These are phyloP conservation scores for Euphonia xanthogaster DNA, from an alignment of 2,797 vertebrate species.

Conservation along the genomic window DNA sequence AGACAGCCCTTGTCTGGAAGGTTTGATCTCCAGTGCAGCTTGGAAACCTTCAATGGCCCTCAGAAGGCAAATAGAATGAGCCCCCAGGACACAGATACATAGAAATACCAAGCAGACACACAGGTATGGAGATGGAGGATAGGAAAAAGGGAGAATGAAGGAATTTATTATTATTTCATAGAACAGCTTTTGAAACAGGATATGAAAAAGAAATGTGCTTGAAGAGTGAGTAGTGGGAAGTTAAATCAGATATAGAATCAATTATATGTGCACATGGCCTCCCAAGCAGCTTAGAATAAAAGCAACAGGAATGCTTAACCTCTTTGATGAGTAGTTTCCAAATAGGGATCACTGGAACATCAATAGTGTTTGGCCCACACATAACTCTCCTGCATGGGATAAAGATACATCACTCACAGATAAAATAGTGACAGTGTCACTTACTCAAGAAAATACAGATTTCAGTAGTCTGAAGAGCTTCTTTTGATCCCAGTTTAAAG, in stretches of 20 bases:
- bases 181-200: not conserved
- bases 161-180: not conserved
- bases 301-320: conserved; percentile 57
- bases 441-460: not conserved
- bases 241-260: not conserved
- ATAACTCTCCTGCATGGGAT: conserved; percentile 70
- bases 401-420: conserved; percentile 1
- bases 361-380: conserved; percentile 78
- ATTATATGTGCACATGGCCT: not conserved
- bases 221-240: not conserved
- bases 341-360: conserved; percentile 77
- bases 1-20: not conserved
- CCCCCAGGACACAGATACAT: not conserved
- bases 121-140: not conserved
- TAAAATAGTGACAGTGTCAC: not conserved
- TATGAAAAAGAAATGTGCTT: not conserved
- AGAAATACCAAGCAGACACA: not conserved
- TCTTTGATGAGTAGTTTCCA: conserved; percentile 84
- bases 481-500: not conserved
- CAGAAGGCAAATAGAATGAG: not conserved
- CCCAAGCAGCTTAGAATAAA: not conserved
- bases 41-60: not conserved
- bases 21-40: not conserved
- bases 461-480: not conserved
- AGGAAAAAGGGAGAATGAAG: not conserved